Evolutionary conservation across 2,113 vertebrate species (phyloP).

Genomic region (Hippopotamus amphibius): DNA sequence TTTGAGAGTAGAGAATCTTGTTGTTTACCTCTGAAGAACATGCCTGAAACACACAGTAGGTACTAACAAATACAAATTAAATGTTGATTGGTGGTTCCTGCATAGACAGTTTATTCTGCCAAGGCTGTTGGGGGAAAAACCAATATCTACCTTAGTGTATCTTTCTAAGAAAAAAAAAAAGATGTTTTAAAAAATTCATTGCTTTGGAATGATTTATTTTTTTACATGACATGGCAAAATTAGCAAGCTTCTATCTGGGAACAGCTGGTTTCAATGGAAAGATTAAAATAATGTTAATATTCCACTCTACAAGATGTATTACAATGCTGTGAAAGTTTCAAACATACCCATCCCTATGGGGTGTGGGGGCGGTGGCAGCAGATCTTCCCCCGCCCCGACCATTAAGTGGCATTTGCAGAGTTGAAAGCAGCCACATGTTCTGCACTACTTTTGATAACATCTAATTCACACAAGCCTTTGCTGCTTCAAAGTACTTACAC

Average conservation of each 20-base stretch:
- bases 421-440: neutral
- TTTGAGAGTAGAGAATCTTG: neutral
- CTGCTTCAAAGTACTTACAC: neutral
- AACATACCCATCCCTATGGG: neutral
- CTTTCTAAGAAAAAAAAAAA: neutral
- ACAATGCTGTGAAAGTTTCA: neutral
- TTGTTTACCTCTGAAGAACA: neutral
- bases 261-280: neutral
- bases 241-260: neutral
- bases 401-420: neutral
- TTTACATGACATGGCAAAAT: neutral
- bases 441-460: neutral
- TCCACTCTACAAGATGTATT: neutral
- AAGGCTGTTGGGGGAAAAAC: neutral
- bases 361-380: no score
- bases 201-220: slow-evolving; percentile 1
- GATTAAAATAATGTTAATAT: neutral
- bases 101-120: neutral
- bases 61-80: neutral
- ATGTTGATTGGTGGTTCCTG: neutral
- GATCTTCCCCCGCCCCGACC: neutral
- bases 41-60: neutral
- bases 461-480: neutral
- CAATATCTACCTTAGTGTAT: neutral
- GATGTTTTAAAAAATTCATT: neutral